Evolutionary conservation across 1,140 invertebrate species (phyloP), one percentile per base, ranked within the genome.

Genomic region (Drosophila grimshawi): DNA sequence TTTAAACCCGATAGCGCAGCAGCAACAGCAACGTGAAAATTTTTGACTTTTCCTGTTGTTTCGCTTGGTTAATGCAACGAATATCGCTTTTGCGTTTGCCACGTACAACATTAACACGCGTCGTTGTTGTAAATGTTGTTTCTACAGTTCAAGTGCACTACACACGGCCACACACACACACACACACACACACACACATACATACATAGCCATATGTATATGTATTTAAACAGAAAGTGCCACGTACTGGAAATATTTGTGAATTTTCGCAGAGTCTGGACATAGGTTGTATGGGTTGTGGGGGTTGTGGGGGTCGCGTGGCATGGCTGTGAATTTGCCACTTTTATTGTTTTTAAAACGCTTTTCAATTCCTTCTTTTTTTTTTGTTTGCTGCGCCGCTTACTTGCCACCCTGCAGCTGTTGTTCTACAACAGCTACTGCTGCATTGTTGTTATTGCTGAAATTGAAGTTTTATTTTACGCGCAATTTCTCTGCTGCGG

Each of bases 291-390:
- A 51, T 33, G 53, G 29, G 35, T 27, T 32, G 30, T 33, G 6
- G 19, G 3, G 3, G 11, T 46, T 43, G 49, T 35, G 6, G 2
- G 53, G 8, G 39, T 46, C 7, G 27, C 29, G 45, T 27, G 10
- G 39, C 8, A 35, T 61, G 56, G 49, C 64, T 69, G 57, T 75
- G 72, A 75, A 75, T 76, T 76, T 76, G 74, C 69, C 62, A 76
- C 56, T 71, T 76, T 76, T 71, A 76, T 76, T 76, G 74, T 76
- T 76, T 76, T 76, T 72, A 76, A 76, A 76, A 76, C 56, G 74
- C 60, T 76, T 76, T 76, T 76, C 68, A 65, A 76, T 76, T 76
- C 64, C 45, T 70, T 76, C 55, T 8, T 52, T 32, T 27, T 43
- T 57, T 33, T 45, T 55, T 6, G 8, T 52, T 46, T n/a, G 8